Evolutionary conservation across 2,113 vertebrate genomes (phyloP), one percentile per base, ranked within the genome.

Genomic region (Hemiscyllium ocellatum): DNA sequence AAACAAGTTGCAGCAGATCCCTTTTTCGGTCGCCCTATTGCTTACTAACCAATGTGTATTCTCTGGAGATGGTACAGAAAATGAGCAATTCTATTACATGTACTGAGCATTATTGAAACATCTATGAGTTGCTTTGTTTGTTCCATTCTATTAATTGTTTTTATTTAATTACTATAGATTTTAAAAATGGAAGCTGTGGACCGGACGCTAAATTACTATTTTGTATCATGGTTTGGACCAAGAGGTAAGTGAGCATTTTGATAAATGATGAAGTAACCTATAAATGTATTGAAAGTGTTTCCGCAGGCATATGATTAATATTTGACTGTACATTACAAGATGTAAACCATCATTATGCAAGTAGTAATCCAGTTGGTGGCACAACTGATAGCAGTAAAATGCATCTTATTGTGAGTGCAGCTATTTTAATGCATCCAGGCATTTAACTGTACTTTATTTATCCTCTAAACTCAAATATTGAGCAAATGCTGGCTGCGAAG

Each of bases 171-270:
- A 96, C 97, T 96, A 47, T 96, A 98, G 98, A 97, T 97, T 97
- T 96, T 97, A 72, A 97, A 98, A 97, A 99, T 99, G 99, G 99
- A 99, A 97, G 96, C 97, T 96, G 95, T 99, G 95, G 98, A 99
- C 97, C 97, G 98, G 96, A 98, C 98, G 96, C 97, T 98, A 78
- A 99, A 99, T 97, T 97, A 97, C 95, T 98, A 99, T 96, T 97
- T 99, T 93, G 98, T 98, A 96, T 97, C 98, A 96, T 99, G 98
- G 98, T 98, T 99, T 96, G 99, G 99, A 96, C 98, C 99, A 96
- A 98, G 98, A 98, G 99, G 99, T 99, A 97, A 98, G 97, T 96
- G 22, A 2, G 13, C 12, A 24, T 68, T 47, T 85, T 33, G 17
- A 72, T 69, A 68, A 1, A 3, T 2, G 56, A 61, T 61, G 56